Evolutionary conservation across 1,140 invertebrate species (phyloP).

Genomic region (Andrena cerasifolii): DNA sequence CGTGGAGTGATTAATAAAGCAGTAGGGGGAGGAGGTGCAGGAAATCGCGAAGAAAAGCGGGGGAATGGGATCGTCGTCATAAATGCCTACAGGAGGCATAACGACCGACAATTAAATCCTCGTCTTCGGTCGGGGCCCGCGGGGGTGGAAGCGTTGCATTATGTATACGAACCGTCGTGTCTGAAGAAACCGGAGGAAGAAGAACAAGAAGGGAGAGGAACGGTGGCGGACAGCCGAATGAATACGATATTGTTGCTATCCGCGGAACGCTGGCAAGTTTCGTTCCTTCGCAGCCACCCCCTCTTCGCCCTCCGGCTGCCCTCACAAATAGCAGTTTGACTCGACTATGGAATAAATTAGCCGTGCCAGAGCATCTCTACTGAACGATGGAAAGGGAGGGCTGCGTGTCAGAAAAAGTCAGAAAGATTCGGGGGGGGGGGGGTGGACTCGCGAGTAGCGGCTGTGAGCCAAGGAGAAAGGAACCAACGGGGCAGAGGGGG

Average conservation of each 20-base stretch:
- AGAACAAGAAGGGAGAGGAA: conserved; percentile 16
- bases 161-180: conserved; percentile 53
- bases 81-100: conserved; percentile 51
- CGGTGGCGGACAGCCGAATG: conserved; percentile 59
- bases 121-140: conserved; percentile 25
- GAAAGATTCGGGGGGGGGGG: background rate
- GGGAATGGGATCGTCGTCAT: conserved; percentile 23
- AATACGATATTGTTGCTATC: conserved; percentile 73
- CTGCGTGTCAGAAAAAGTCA: conserved; percentile 3
- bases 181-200: background rate
- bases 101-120: conserved; percentile 70
- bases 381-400: conserved; percentile 5
- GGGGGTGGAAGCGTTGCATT: conserved; percentile 53
- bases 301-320: conserved; percentile 10
- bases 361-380: conserved; percentile 44
- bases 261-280: conserved; percentile 53
- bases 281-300: conserved; percentile 17
- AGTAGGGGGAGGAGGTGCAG: background rate
- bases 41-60: background rate
- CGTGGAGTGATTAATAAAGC: background rate
- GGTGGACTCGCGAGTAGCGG: background rate
- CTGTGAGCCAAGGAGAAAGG: background rate
- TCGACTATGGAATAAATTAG: conserved; percentile 72
- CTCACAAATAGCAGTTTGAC: conserved; percentile 66
- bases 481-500: background rate